phyloP scores from a whole-genome alignment of 1,140 invertebrate species.

The Diachasmimorpha longicaudata region DNA sequence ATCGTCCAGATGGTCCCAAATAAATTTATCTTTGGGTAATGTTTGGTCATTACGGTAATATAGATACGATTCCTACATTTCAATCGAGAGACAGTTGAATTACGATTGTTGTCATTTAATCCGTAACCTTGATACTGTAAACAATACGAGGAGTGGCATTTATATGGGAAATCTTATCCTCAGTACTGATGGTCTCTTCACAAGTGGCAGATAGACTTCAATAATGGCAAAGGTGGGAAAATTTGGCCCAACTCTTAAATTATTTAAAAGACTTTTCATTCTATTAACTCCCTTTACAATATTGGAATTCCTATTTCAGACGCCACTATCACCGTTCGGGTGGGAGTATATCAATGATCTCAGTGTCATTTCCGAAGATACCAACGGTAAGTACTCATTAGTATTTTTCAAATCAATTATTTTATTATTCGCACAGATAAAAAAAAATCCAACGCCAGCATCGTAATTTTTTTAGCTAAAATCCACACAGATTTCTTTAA shows the following conservation, averaged over 20 bases:
- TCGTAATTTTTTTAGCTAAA: no score
- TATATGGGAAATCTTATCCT: background rate
- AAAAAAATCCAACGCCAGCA: no score
- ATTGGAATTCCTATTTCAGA: constrained; percentile 22
- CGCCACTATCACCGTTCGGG: constrained; percentile 27
- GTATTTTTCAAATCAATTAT: background rate
- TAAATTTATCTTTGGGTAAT: no score
- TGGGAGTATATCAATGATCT: constrained; percentile 45
- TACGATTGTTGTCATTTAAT: constrained; percentile 1
- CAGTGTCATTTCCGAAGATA: constrained; percentile 39
- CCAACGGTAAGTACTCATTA: constrained; percentile 35
- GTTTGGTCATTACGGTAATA: no score
- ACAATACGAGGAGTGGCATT: background rate
- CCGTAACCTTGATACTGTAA: background rate
- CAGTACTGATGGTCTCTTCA: background rate
- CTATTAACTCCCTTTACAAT: background rate
- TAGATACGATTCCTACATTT: no score
- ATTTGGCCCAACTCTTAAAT: background rate
- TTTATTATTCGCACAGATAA: no score
- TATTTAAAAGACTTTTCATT: no score
- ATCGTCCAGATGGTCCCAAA: no score
- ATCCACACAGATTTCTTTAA: no score
- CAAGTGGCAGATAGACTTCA: background rate
- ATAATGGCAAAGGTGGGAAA: background rate
- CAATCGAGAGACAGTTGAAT: background rate